Evolutionary conservation across 2,113 vertebrate genomes (phyloP), one percentile per base, ranked within the genome.

Genomic region (Fregetta grallaria): DNA sequence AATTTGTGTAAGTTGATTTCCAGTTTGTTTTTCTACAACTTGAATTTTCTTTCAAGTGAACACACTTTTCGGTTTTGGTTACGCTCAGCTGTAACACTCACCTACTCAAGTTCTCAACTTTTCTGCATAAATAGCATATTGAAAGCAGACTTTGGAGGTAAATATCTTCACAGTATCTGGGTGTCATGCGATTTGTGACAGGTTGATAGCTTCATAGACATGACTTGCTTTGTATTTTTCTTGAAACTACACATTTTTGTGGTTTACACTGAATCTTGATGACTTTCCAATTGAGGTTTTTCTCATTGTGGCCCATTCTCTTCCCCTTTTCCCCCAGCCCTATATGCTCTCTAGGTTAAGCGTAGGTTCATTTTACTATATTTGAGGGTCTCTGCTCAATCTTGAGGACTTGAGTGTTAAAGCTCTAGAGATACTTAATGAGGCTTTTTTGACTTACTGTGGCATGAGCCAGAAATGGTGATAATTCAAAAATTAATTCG

Each of bases 61-160:
- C 4, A 4, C 8, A 9, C 11, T 94, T 74, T 27, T 23, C 1
- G 1, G 1, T 45, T 74, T 92, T 58, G 92, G 27, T 84, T 90
- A 49, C 3, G 2, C 30, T 89, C 5, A 13, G 19, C 56, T 82
- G 21, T 96, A 90, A 78, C 90, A 79, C 66, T 94, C 79, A 66
- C 55, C 93, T 93, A 72, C 88, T 80, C 87, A 86, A 80, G 79
- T 75, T 94, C 55, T 85, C 72, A 95, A 13, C 59, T 94, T 58
- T 49, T 88, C 44, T 88, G 62, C 50, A n/a, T 76, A 80, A 90
- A 61, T 65, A 80, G 3, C 38, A 3, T 59, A 11, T 30, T 92
- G 49, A 79, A 83, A 90, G 63, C 63, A 92, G 86, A 45, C 21
- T 88, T 73, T 50, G 59, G 45, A 76, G 66, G 71, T 87, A 72